Evolutionary conservation across 2,113 vertebrate species (phyloP).

Genomic region (Casuarius casuarius): DNA sequence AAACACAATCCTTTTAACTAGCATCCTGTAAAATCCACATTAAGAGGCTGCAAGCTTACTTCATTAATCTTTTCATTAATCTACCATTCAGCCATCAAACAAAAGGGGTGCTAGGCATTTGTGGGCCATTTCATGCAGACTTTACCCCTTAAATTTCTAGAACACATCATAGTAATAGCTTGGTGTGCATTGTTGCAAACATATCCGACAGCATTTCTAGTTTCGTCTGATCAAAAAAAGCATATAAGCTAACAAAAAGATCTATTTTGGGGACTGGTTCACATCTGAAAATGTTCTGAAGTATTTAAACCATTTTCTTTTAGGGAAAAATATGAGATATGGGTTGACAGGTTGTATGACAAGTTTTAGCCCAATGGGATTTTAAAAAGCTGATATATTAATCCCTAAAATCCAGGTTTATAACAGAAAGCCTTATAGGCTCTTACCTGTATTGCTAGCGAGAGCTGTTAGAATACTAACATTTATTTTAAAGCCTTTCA

Average conservation of each 20-base stretch:
- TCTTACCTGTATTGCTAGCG: constrained; percentile 13
- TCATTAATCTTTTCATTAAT: constrained; percentile 62
- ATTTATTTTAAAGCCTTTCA: neutral
- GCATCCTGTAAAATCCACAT: constrained; percentile 58
- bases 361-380: constrained; percentile 59
- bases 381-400: constrained; percentile 62
- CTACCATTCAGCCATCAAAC: constrained; percentile 20
- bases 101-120: constrained; percentile 9
- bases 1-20: constrained; percentile 54
- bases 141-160: neutral
- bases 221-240: neutral
- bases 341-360: constrained; percentile 50
- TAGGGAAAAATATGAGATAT: neutral
- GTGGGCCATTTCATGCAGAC: neutral
- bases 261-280: neutral
- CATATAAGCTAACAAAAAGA: neutral
- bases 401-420: constrained; percentile 66
- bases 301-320: constrained; percentile 21
- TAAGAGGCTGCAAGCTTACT: constrained; percentile 43
- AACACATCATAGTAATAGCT: neutral
- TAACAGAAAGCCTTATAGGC: constrained; percentile 19
- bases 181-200: neutral
- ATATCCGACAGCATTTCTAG: neutral
- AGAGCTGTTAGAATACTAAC: constrained; percentile 7
- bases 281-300: neutral